Evolutionary conservation across 2,888 invertebrate species (phyloP).

Genomic region (Pyrgus malvae): DNA sequence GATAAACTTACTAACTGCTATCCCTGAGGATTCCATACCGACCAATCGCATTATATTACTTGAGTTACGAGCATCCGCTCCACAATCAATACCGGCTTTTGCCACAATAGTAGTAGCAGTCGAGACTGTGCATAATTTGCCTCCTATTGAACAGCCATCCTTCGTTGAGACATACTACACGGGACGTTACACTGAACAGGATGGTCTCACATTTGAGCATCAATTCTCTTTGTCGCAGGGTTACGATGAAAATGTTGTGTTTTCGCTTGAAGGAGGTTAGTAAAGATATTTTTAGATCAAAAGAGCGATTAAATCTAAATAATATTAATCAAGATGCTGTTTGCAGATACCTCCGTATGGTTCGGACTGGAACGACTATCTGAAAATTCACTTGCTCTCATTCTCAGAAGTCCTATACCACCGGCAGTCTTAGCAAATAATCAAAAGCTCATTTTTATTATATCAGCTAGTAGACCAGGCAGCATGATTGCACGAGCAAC

Average conservation of each 20-base stretch:
- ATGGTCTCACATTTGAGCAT: neutral
- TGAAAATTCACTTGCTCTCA: constrained; percentile 32
- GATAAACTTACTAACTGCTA: constrained; percentile 31
- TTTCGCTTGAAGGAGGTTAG: constrained; percentile 2
- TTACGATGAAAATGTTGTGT: neutral
- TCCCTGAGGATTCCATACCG: constrained; percentile 40
- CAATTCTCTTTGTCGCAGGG: neutral
- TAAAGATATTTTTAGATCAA: no score
- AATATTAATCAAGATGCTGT: neutral
- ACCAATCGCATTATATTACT: constrained; percentile 39
- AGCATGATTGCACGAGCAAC: constrained; percentile 26
- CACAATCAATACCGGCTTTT: constrained; percentile 37
- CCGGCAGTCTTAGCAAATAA: constrained; percentile 39
- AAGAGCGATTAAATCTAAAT: neutral
- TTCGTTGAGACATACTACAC: constrained; percentile 36
- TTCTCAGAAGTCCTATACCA: constrained; percentile 35
- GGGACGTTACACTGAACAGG: neutral
- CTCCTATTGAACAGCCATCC: constrained; percentile 18
- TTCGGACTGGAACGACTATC: constrained; percentile 31
- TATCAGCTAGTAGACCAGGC: constrained; percentile 37
- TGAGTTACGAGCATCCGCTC: constrained; percentile 41
- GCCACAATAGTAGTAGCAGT: constrained; percentile 41
- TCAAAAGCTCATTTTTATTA: constrained; percentile 39
- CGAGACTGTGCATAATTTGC: constrained; percentile 9
- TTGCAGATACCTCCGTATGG: constrained; percentile 43